phyloP scores from a whole-genome alignment of 2,888 invertebrate genomes.

The Drosophila flavopinicola region DNA sequence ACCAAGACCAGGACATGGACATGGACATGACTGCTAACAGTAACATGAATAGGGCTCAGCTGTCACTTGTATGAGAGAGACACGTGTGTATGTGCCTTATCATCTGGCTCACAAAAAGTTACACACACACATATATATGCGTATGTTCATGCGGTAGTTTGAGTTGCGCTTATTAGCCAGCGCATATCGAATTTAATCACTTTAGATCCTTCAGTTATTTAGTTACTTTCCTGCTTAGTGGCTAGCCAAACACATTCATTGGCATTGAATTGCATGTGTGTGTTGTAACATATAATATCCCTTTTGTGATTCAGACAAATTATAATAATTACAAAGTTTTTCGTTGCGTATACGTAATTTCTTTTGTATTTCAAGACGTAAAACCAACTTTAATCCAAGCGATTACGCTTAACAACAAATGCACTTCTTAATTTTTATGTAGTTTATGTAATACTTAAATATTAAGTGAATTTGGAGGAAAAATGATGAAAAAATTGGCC shows the following conservation, averaged over 20 bases:
- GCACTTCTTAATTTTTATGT: too few relatives aligned
- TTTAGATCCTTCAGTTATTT: slow-evolving; percentile 18
- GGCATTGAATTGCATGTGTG: slow-evolving; percentile 17
- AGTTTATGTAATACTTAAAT: too few relatives aligned
- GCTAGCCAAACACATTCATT: neutral
- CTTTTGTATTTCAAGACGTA: too few relatives aligned
- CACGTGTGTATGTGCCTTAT: slow-evolving; percentile 22
- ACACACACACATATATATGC: neutral
- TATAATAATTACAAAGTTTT: slow-evolving; percentile 2
- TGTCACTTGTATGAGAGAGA: slow-evolving; percentile 23
- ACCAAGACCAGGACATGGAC: slow-evolving; percentile 8
- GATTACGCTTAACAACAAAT: too few relatives aligned
- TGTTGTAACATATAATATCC: too few relatives aligned
- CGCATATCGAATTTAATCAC: slow-evolving; percentile 51
- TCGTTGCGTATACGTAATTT: too few relatives aligned
- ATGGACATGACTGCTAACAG: slow-evolving; percentile 22
- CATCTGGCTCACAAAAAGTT: slow-evolving; percentile 8
- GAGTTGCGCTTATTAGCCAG: slow-evolving; percentile 23
- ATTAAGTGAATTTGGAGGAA: too few relatives aligned
- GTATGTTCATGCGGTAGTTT: neutral
- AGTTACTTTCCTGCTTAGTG: slow-evolving; percentile 4
- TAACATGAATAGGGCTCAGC: slow-evolving; percentile 27
- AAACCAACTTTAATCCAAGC: too few relatives aligned
- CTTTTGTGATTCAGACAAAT: slow-evolving; percentile 4
- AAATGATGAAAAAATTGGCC: too few relatives aligned